Evolutionary conservation across 2,888 invertebrate genomes (phyloP), one percentile per base, ranked within the genome.

Genomic region (Cephus rjabovi): DNA sequence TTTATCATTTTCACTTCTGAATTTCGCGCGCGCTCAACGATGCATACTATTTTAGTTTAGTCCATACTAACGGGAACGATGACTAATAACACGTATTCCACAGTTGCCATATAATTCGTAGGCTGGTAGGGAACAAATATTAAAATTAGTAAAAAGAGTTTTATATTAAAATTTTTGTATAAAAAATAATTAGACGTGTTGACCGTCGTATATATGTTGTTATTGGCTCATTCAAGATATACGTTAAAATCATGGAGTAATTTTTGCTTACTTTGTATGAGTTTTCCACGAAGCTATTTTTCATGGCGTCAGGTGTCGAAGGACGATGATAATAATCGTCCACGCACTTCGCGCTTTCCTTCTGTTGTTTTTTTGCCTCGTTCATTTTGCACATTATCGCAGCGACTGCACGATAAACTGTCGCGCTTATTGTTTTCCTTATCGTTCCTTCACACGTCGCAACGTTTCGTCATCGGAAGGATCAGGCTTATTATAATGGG

Each of bases 371-470:
- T 35, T 74, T 79, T 80, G 76, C 77, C 78, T 76, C 74, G 56
- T 56, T 75, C 77, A 71, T 80, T 78, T 77, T 77, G 30, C 76
- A 73, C 70, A 75, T 34, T 76, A 69, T 75, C 76, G 77, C 75
- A 69, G 12, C 40, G 68, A 56, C 79, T 40, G 70, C 73, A 56
- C 56, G 56, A 56, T 56, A 56, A 56, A 56, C 56, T 73, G 34
- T 31, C 73, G 33, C 23, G 73, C 34, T 73, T 73, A 23, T 73
- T 34, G 23, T 34, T 31, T 73, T 73, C 34, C 34, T 73, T 73
- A 34, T 34, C 34, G 33, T n/a, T 34, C 73, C 31, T 73, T 34
- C 12, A 31, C 34, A 73, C 73, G 31, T 30, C 11, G 73, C 31
- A 33, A 34, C 23, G 33, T 34, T 73, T 34, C 33, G 73, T 23